Conservation (phyloP, 2,888 invertebrate genomes). For the Pinctada fucata region DNA sequence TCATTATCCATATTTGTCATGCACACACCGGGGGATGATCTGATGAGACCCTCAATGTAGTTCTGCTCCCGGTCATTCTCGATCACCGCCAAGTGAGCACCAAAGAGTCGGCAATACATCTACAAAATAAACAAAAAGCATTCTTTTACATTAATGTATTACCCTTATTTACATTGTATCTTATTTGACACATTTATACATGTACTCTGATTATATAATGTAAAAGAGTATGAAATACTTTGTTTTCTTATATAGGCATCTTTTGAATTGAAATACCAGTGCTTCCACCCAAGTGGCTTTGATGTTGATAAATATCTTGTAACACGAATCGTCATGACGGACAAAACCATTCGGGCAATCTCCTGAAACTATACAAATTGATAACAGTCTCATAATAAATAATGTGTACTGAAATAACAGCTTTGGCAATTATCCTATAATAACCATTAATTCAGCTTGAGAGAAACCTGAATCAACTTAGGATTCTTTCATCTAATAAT, state of each 20-base stretch:
- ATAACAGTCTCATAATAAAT: neutral
- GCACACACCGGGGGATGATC: too few species aligned
- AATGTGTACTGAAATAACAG: too few species aligned
- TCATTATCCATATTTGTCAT: too few species aligned
- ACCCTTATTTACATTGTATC: too few species aligned
- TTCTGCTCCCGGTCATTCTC: constrained; percentile 24
- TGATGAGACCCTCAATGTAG: constrained; percentile 10
- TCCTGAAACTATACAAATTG: neutral
- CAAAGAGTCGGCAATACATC: constrained; percentile 27
- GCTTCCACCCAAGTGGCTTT: constrained; percentile 32
- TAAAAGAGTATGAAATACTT: too few species aligned
- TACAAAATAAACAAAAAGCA: constrained; percentile 1
- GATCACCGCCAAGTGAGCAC: constrained; percentile 8
- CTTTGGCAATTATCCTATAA: too few species aligned
- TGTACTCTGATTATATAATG: too few species aligned
- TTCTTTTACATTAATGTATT: neutral
- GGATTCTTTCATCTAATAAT: too few species aligned
- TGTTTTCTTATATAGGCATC: too few species aligned
- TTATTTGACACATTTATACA: too few species aligned
- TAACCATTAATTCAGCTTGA: too few species aligned
- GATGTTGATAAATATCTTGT: constrained; percentile 25
- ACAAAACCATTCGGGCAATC: constrained; percentile 28
- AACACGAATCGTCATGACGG: constrained; percentile 31
- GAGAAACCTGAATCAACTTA: too few species aligned
- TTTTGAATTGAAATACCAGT: neutral